Evolutionary conservation across 2,888 invertebrate genomes (phyloP), one percentile per base, ranked within the genome.

Genomic region (Eilema caniola): DNA sequence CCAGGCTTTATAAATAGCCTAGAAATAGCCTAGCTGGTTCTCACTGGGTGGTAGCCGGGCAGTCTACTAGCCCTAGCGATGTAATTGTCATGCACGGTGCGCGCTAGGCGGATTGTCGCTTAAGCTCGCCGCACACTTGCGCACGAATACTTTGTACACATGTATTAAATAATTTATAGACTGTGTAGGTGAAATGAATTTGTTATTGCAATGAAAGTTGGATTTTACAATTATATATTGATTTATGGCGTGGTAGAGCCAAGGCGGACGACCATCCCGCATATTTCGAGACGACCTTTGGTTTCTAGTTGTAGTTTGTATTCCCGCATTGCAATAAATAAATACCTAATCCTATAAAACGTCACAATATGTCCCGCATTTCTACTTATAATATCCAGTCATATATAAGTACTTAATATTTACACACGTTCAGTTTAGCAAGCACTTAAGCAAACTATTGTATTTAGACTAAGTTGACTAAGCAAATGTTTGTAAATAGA

Each of bases 41-140:
- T 68, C 66, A 74, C 68, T 80, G 81, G 79, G 75, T 89, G 91
- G 90, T 88, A 86, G 92, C 89, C 92, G 89, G 68, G 88, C 90
- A 84, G 92, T 92, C 92, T 92, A 89, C 88, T 86, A 76, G 70
- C 72, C 61, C 72, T 37, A 68, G 53, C 37, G 41, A 16, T 69
- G 70, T 83, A 82, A 85, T 88, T 88, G 79, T 83, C 83, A 89
- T 87, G 87, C 86, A 81, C 65, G 59, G 70, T 71, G 78, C 75
- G 73, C 76, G 76, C 65, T 61, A 71, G 70, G 69, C 76, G 74
- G 72, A 62, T 72, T 63, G 53, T 70, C 66, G 66, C 75, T 73
- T 69, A 78, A 28, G 37, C 28, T 57, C 28, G 57, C 53, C 59
- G 37, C 81, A 77, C 75, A 75, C 80, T 83, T 83, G 83, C 81